Evolutionary conservation across 2,797 vertebrate species (phyloP).

Genomic region (Lycodopsis pacificus): DNA sequence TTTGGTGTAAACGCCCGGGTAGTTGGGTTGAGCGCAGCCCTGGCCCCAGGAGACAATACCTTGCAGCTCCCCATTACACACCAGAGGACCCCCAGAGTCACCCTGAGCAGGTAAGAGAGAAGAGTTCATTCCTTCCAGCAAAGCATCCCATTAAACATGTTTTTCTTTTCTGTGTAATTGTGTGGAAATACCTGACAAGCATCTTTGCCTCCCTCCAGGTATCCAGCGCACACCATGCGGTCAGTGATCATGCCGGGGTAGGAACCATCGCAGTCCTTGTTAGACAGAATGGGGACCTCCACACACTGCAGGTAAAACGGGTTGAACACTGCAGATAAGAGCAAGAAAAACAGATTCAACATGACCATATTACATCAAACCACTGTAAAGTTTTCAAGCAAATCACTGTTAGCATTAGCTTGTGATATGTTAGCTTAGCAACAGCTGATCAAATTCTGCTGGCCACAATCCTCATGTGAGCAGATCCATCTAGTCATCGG

Average conservation of each 20-base stretch:
- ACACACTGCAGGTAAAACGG: constrained; percentile 82
- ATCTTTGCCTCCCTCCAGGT: constrained; percentile 83
- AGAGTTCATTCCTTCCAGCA: constrained; percentile 1
- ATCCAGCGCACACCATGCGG: constrained; percentile 84
- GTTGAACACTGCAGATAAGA: constrained; percentile 78
- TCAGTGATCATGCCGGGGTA: constrained; percentile 80
- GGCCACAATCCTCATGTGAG: no score
- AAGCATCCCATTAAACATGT: not conserved
- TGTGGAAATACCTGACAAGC: constrained; percentile 80
- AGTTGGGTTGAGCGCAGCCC: constrained; percentile 83
- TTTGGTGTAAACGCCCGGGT: constrained; percentile 89
- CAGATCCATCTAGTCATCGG: no score
- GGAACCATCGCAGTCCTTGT: constrained; percentile 69
- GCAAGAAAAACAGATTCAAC: not conserved
- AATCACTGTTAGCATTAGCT: no score
- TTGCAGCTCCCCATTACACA: constrained; percentile 86
- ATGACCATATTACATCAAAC: not conserved
- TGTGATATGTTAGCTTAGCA: no score
- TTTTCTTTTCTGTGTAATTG: not conserved
- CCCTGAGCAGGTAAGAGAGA: constrained; percentile 69
- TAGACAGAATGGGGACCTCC: constrained; percentile 77
- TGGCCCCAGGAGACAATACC: constrained; percentile 91
- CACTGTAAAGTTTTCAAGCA: not conserved
- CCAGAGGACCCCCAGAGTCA: constrained; percentile 90
- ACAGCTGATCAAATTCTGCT: no score